Conservation (phyloP, 2,113 vertebrate species). For the Pipra filicauda region DNA sequence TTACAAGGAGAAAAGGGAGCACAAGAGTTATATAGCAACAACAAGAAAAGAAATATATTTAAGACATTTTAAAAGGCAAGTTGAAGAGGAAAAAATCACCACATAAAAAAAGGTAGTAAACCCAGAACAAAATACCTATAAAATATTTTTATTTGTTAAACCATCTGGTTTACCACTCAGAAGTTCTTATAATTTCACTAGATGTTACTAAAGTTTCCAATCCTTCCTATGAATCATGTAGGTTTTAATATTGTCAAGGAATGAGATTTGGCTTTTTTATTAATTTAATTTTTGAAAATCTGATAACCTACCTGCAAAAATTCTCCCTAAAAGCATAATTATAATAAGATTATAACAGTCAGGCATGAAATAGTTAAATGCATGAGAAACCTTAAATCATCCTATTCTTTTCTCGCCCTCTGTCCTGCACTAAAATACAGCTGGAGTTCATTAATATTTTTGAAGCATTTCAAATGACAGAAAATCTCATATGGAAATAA, state of each 20-base stretch:
- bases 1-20: background rate
- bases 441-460: slow-evolving; percentile 35
- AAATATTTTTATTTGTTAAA: background rate
- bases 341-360: background rate
- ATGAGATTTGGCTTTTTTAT: background rate
- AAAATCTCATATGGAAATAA: slow-evolving; percentile 11
- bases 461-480: background rate
- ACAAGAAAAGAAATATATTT: background rate
- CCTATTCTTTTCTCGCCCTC: background rate
- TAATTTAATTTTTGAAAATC: background rate
- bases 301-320: background rate
- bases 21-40: background rate
- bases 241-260: background rate
- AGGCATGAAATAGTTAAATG: background rate
- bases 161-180: background rate
- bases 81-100: background rate
- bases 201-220: background rate
- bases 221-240: background rate
- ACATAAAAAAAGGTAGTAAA: background rate
- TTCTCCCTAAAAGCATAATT: background rate
- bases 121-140: background rate
- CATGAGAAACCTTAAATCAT: background rate
- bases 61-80: background rate
- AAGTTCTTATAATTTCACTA: background rate
- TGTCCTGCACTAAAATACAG: background rate